Base-by-base conservation (phyloP, 2,888 invertebrate species). In the Drosophila maculinotata region DNA sequence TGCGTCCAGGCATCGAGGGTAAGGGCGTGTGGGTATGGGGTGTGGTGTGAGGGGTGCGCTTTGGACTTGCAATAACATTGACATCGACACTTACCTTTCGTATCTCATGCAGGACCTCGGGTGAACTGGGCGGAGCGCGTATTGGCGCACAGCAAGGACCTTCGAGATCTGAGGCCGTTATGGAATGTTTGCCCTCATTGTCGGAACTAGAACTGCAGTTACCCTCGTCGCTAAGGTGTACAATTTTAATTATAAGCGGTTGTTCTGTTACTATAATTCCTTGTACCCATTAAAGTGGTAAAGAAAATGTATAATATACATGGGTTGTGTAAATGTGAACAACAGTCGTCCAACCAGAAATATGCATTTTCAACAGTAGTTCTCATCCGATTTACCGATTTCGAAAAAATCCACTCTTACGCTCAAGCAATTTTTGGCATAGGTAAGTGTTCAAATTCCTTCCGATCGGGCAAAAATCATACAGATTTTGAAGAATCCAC, bases 181-280 rank as follows among this genome's bases (percentile, higher is more conserved):
- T 83, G 12, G 89, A 90, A 25, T 91, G 89, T 76, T 92, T 92
- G 41, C 91, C 91, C 56, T 93, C 93, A 75, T 94, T 95, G 70
- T 95, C 95, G 4, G 94, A 94, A 88, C 95, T 95, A 66, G 94
- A 95, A 36, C 95, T 95, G 5, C 95, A 95, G 79, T 95, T 95
- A 4, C 96, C 96, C 91, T 96, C 96, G 81, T 96, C 96, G 91
- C 96, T 96, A 88, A 6, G 1, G 23, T 39, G 17, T 8, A 31
- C 3, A 48, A 51, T 44, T 35, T n/a, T n/a, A n/a, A 12, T 38
- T 25, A 10, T 28, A 42, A 47, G 26, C 25, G 25, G 4, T 49
- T 36, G 8, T 30, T 12, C 1, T 28, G 7, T 48, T 1, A 36
- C 23, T 12, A 6, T 33, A 15, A 14, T 41, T 14, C 12, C 1